Evolutionary conservation across 2,113 vertebrate genomes (phyloP).

Genomic region (Elachura formosa): DNA sequence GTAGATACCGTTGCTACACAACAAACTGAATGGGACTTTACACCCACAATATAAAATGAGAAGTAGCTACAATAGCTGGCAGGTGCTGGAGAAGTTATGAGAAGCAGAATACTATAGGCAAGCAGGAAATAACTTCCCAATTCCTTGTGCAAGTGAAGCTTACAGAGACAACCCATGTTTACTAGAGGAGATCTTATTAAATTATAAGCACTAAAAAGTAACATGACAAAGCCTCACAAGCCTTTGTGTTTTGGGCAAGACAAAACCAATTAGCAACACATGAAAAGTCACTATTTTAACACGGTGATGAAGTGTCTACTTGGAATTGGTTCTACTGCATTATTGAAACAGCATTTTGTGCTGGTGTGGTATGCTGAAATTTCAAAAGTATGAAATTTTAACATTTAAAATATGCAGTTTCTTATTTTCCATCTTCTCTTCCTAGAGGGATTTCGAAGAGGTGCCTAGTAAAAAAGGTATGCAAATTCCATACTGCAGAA

Average conservation of each 20-base stretch:
- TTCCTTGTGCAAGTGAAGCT: background rate
- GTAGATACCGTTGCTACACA: background rate
- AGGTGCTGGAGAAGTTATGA: background rate
- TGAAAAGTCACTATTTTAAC: background rate
- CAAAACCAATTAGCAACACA: background rate
- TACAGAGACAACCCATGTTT: background rate
- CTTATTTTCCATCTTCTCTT: background rate
- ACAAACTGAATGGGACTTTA: slow-evolving; percentile 31
- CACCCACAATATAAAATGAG: background rate
- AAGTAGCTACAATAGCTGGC: background rate
- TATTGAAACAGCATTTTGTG: background rate
- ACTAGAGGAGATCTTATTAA: background rate
- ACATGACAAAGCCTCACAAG: background rate
- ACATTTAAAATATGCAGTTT: background rate
- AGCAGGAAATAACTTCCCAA: background rate
- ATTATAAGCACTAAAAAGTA: background rate
- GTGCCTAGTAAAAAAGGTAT: background rate
- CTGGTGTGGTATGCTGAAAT: background rate
- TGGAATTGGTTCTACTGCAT: background rate
- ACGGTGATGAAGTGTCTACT: rapidly evolving
- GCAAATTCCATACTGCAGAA: background rate
- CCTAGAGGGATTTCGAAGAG: background rate
- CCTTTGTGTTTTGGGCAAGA: background rate
- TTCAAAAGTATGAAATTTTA: background rate
- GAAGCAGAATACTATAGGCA: background rate